phyloP scores from a whole-genome alignment of 2,888 invertebrate genomes.

The Scaptomyza flava region DNA sequence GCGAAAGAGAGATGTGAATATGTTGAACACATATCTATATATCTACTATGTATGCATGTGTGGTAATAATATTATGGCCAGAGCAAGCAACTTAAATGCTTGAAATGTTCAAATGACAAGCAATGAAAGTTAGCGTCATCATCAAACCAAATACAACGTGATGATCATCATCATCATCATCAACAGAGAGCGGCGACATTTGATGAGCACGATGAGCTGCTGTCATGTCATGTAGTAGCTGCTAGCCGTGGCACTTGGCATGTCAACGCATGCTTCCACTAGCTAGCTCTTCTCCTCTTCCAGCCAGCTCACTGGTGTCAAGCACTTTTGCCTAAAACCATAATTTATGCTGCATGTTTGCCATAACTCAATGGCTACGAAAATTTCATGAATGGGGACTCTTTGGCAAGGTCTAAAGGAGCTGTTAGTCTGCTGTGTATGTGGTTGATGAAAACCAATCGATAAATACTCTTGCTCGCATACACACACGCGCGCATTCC shows the following conservation, averaged over 20 bases:
- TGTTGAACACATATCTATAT: slow-evolving; percentile 17
- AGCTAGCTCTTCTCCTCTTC: not conserved
- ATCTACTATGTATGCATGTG: slow-evolving; percentile 32
- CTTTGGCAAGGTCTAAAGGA: slow-evolving; percentile 12
- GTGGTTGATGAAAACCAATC: slow-evolving; percentile 68
- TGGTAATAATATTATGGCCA: slow-evolving; percentile 52
- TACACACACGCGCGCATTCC: slow-evolving; percentile 1
- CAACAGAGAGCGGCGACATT: slow-evolving; percentile 30
- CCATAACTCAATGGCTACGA: slow-evolving; percentile 75
- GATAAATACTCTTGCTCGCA: slow-evolving; percentile 54
- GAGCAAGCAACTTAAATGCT: slow-evolving; percentile 41
- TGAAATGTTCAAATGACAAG: slow-evolving; percentile 65
- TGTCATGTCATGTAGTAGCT: slow-evolving; percentile 65
- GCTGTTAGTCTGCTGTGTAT: not conserved
- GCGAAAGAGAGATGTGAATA: slow-evolving; percentile 42
- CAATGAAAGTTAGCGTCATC: slow-evolving; percentile 65
- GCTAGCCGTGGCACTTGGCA: slow-evolving; percentile 52
- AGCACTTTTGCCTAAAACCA: slow-evolving; percentile 62
- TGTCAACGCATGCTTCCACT: slow-evolving; percentile 60
- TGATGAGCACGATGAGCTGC: slow-evolving; percentile 65
- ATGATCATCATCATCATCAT: slow-evolving; percentile 17
- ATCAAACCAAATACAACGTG: slow-evolving; percentile 40
- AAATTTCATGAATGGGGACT: slow-evolving; percentile 40
- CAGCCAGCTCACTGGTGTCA: slow-evolving; percentile 42
- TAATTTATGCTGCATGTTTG: slow-evolving; percentile 80